phyloP scores from a whole-genome alignment of 2,113 vertebrate genomes.

The Alces alces region DNA sequence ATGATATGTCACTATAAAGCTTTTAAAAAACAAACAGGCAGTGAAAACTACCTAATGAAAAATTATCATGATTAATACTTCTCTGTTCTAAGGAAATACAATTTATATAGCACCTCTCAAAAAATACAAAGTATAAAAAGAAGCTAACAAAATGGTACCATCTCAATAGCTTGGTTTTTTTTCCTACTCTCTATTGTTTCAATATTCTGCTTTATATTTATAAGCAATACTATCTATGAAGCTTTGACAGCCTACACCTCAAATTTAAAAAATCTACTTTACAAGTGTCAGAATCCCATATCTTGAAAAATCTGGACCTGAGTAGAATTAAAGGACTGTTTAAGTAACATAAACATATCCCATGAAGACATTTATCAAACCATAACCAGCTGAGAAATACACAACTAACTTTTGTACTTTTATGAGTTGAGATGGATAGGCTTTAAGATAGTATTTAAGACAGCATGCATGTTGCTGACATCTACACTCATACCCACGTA shows the following conservation, averaged over 20 bases:
- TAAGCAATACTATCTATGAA: neutral
- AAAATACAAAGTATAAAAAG: neutral
- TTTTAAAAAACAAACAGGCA: conserved; percentile 3
- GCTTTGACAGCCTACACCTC: neutral
- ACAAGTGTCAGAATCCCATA: neutral
- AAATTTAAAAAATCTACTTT: neutral
- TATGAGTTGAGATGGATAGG: neutral
- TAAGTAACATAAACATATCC: neutral
- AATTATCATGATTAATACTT: neutral
- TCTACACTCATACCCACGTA: neutral
- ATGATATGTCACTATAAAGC: neutral
- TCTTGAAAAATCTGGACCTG: neutral
- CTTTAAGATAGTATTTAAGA: neutral
- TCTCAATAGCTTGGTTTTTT: neutral
- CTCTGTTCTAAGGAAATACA: neutral
- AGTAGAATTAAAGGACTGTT: neutral
- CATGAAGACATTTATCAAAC: neutral
- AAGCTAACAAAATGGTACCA: neutral
- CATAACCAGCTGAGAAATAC: neutral
- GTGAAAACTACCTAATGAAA: neutral
- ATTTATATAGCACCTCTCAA: neutral
- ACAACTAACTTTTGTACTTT: neutral
- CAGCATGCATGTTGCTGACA: neutral
- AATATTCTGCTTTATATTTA: neutral
- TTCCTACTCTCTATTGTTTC: neutral